Evolutionary conservation across 2,888 invertebrate genomes (phyloP).

Genomic region (Xiphydria camelus): DNA sequence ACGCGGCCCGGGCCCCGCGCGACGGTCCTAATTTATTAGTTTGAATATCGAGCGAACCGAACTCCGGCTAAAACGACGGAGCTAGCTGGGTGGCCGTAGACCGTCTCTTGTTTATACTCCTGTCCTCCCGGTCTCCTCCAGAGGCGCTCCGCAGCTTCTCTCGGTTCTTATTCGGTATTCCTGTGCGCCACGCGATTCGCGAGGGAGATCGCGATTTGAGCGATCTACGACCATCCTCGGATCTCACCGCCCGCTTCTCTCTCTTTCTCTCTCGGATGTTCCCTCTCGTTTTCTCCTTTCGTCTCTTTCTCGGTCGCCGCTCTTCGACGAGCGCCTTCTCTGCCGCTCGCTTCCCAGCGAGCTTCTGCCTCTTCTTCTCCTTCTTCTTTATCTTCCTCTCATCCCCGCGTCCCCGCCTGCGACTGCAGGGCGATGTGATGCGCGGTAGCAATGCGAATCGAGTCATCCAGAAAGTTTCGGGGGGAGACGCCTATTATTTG

Average conservation of each 20-base stretch:
- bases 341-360: too few species aligned
- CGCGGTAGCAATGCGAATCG: too few species aligned
- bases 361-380: too few species aligned
- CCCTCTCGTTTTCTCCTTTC: conserved; percentile 1
- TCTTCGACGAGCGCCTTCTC: not conserved
- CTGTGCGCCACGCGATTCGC: not conserved
- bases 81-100: conserved; percentile 54
- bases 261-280: conserved; percentile 23
- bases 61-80: conserved; percentile 28
- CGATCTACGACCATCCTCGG: not conserved
- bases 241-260: conserved; percentile 14
- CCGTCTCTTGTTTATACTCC: conserved; percentile 44
- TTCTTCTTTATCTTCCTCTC: conserved; percentile 12
- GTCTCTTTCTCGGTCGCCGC: conserved; percentile 5
- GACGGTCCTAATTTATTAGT: conserved; percentile 55
- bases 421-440: conserved; percentile 32
- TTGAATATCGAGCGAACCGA: conserved; percentile 55
- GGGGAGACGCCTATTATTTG: too few species aligned
- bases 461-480: too few species aligned
- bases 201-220: not conserved
- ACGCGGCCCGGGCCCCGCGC: conserved; percentile 43
- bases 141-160: conserved; percentile 5
- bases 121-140: conserved; percentile 29
- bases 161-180: conserved; percentile 12
- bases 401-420: not conserved